phyloP scores from a whole-genome alignment of 2,888 invertebrate genomes.

The Phytoseiulus persimilis region DNA sequence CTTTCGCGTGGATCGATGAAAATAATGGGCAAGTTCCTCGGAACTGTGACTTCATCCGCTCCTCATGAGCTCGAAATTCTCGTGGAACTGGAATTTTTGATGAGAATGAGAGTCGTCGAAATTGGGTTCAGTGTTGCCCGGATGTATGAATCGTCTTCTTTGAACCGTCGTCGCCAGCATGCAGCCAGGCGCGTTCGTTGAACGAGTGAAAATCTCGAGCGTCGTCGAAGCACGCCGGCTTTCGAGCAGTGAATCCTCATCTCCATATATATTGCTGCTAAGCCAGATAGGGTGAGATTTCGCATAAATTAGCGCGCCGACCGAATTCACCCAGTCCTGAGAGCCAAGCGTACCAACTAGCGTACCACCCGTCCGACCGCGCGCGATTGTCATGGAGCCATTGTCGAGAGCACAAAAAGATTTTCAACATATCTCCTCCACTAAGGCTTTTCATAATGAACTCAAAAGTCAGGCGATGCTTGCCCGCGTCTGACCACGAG shows the following conservation, averaged over 20 bases:
- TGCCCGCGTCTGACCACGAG: not conserved
- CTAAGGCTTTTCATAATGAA: not conserved
- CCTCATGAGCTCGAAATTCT: no score
- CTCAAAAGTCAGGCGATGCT: not conserved
- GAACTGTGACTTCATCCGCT: no score
- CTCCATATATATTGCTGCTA: conserved; percentile 37
- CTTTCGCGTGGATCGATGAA: no score
- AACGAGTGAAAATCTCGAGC: not conserved
- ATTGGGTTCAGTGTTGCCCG: not conserved
- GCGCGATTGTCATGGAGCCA: not conserved
- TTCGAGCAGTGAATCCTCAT: conserved; percentile 7
- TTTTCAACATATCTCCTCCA: not conserved
- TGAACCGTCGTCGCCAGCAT: not conserved
- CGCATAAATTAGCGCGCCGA: conserved; percentile 19
- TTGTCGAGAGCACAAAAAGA: not conserved
- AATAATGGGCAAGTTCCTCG: no score
- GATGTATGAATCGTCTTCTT: not conserved
- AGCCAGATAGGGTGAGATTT: conserved; percentile 38
- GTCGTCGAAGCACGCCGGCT: not conserved
- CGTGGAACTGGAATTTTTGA: no score
- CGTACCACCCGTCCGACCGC: not conserved
- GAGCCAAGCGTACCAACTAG: not conserved
- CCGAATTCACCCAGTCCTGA: not conserved
- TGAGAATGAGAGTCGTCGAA: not conserved
- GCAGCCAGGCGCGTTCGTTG: not conserved